Conservation (phyloP, 2,113 vertebrate genomes). For the Pollachius pollachius region DNA sequence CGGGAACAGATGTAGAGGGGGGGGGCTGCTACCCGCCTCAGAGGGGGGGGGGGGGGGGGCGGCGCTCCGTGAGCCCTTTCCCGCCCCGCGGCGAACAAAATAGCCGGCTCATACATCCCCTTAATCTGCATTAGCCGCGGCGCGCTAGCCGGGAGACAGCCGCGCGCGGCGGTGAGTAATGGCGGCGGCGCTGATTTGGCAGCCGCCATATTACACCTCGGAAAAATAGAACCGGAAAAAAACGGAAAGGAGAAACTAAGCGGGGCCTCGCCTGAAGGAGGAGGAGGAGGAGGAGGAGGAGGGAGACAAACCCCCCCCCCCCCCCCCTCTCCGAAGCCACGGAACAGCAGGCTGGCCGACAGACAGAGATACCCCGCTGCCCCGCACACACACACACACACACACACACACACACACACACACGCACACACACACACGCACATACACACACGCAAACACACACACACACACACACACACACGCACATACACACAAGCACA, state of each 20-base stretch:
- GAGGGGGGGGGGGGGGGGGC: no score
- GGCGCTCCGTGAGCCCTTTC: constrained; percentile 54
- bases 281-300: no score
- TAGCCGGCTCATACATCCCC: constrained; percentile 72
- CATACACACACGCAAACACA: no score
- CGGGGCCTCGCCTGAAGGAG: constrained; percentile 42
- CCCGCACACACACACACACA: no score
- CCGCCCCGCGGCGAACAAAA: constrained; percentile 72
- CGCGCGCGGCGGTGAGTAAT: constrained; percentile 67
- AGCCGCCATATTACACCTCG: constrained; percentile 61
- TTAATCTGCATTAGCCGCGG: constrained; percentile 70
- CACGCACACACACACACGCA: no score
- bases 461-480: no score
- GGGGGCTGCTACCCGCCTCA: neutral
- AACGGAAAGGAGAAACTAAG: constrained; percentile 35
- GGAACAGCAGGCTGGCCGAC: no score
- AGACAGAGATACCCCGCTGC: no score
- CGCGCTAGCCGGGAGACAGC: constrained; percentile 67
- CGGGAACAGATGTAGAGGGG: constrained; percentile 66
- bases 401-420: no score
- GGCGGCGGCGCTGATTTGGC: constrained; percentile 65
- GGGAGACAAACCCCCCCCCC: no score
- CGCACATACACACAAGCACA: no score
- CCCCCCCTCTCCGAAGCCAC: no score
- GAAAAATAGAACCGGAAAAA: neutral